These are phyloP conservation scores for Cladorhizidae sp. DNA, from an alignment of 37 sponge, comb jelly and placozoan species.

Conservation along the genomic window DNA sequence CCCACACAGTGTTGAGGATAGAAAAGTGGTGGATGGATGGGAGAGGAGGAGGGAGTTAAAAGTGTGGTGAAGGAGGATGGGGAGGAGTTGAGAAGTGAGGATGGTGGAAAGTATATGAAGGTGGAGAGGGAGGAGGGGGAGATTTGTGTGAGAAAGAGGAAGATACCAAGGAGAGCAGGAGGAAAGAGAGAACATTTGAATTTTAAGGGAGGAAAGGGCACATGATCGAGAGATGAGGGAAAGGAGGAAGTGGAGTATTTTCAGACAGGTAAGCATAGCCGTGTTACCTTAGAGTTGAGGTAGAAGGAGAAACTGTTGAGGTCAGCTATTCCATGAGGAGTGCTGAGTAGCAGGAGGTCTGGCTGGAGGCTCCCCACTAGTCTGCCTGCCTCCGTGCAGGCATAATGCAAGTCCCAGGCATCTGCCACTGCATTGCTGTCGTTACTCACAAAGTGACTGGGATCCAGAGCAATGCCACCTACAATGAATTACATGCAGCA, in stretches of 20 bases:
- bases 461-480: constrained; percentile 84
- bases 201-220: too few species aligned
- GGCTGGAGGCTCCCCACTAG: constrained; percentile 45
- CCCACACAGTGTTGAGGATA: not conserved
- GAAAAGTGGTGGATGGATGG: not conserved
- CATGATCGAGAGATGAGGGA: not conserved
- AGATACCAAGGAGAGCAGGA: not conserved
- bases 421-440: constrained; percentile 50
- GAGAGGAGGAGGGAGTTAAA: too few species aligned
- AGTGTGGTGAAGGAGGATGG: too few species aligned
- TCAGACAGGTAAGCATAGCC: too few species aligned
- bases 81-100: not conserved
- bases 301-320: constrained; percentile 66
- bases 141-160: not conserved
- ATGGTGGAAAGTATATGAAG: not conserved
- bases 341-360: constrained; percentile 70
- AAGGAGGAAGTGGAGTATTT: not conserved
- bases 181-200: not conserved
- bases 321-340: constrained; percentile 80
- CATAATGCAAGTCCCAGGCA: constrained; percentile 71
- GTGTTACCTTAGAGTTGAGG: constrained; percentile 39
- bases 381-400: constrained; percentile 46
- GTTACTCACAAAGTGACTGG: constrained; percentile 61
- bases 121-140: not conserved
- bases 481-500: not conserved